Evolutionary conservation across 2,113 vertebrate genomes (phyloP), one percentile per base, ranked within the genome.

Genomic region (Cettia cetti): DNA sequence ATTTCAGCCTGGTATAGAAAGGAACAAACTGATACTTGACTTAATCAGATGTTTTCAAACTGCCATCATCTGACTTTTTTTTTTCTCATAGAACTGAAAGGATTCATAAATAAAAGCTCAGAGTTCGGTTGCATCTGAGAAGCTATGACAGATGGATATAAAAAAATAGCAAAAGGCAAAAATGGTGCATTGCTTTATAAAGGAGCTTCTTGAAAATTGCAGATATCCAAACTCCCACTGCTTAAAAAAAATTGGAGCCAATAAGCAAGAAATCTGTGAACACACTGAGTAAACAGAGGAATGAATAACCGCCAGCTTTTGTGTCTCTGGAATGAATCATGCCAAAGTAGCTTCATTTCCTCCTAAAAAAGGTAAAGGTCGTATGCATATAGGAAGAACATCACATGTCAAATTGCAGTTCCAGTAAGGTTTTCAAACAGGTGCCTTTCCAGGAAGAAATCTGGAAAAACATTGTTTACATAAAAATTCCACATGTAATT

Each of bases 21-120:
- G 53, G 66, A 91, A 72, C 30, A 96, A 94, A 90, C 60, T 95
- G 78, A 60, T 84, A 60, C 57, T 95, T 92, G 64, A 86, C 69
- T 87, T 91, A 93, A 95, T 92, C 77, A 89, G 53, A 60, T 89
- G 69, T 91, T 95, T 96, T 95, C 82, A 82, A 82, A 94, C 81
- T 85, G 13, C 57, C 15, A 79, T 87, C 27, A 71, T 70, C 44
- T 68, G 50, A 77, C 18, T 53, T 53, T 66, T 66, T 10, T 20
- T 30, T 59, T 24, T 74, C 10, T 39, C n/a, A 64, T 13, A 64
- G 8, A 13, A 37, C 15, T 40, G 78, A 77, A 79, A 85, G 20
- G 35, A 66, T 82, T 91, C 24, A 71, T 59, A 68, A 89, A 53
- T 85, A 87, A 71, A 89, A 91, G 8, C 27, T 78, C 39, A 56